Conservation (phyloP, 2,797 vertebrate species). For the Merluccius polli region DNA sequence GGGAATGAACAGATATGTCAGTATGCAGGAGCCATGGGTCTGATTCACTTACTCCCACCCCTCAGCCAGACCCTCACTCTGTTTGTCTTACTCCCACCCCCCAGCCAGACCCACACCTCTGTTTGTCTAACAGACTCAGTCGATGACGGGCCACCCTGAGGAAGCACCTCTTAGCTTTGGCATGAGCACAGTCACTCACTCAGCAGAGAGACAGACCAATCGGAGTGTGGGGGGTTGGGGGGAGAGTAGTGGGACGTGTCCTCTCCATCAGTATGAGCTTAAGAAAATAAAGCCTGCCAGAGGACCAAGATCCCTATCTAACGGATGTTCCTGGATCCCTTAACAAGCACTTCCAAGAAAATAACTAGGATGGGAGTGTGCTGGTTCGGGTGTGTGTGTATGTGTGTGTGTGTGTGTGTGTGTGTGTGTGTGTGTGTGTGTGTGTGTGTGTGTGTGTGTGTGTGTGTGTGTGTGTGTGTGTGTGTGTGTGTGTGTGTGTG, state of each 20-base stretch:
- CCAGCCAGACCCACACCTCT: conserved; percentile 40
- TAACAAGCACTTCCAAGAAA: conserved; percentile 66
- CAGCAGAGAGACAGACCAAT: conserved; percentile 22
- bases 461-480: conserved; percentile 49
- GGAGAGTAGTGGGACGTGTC: conserved; percentile 39
- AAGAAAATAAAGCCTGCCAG: conserved; percentile 67
- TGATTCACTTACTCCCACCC: too few species aligned
- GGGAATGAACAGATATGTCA: conserved; percentile 32
- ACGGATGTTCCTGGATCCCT: conserved; percentile 65
- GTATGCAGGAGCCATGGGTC: background rate
- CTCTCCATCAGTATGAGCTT: conserved; percentile 59
- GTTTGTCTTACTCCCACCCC: too few species aligned
- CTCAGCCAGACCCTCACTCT: conserved; percentile 24
- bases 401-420: conserved; percentile 40
- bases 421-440: conserved; percentile 17
- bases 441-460: conserved; percentile 27
- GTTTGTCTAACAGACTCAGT: conserved; percentile 50
- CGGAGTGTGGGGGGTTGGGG: conserved; percentile 1
- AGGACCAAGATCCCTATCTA: conserved; percentile 67
- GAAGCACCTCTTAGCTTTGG: conserved; percentile 68
- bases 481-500: conserved; percentile 29
- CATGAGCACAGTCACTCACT: conserved; percentile 52
- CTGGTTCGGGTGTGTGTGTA: conserved; percentile 45
- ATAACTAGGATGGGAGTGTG: conserved; percentile 57
- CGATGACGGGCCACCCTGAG: conserved; percentile 48